Base-by-base conservation (phyloP, 2,888 invertebrate genomes). In the Erebia palarica region DNA sequence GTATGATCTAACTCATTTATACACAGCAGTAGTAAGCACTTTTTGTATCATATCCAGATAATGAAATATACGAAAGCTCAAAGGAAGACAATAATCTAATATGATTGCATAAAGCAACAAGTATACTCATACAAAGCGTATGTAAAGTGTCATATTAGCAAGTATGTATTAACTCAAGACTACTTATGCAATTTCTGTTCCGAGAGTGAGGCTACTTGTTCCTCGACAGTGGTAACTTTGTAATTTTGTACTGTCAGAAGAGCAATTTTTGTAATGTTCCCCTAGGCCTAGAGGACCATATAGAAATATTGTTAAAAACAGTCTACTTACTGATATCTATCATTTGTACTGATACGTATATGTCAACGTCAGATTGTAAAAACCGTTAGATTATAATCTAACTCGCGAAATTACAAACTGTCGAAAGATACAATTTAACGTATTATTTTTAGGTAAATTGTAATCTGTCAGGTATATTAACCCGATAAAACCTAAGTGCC, bases 141-240 rank as follows among this genome's bases (percentile, higher is more conserved):
- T 63, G 63, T 18, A 49, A 21, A 63, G 63, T 63, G 49, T 11
- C 42, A 49, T 14, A 61, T 61, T 61, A 49, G 63, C 63, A 21
- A 63, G 63, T 49, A 63, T 18, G 63, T 49, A 63, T 63, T 63
- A 63, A 63, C 47, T 63, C 63, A 47, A 61, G 21, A 63, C 63
- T 18, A 63, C 47, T 63, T 63, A 63, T 49, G 47, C 44, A 36
- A 63, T 63, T 63, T 21, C 21, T 13, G 21, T 49, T 47, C 21
- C 4, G 49, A 63, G 18, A 44, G 11, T 47, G 63, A 9, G 11
- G 16, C 42, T 44, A 60, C 42, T 11, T 60, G 42, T 60, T 60
- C 11, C 44, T 60, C 42, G 44, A 60, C 10, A 44, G 16, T 16
- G 36, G 36, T 59, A 60, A 60, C 42, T 42, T 44, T n/a, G n/a